Percentiles rank a stretch among this genome's conserved stretches.
Conservation (phyloP, 1,140 invertebrate species). For the Choristoneura fumiferana region DNA sequence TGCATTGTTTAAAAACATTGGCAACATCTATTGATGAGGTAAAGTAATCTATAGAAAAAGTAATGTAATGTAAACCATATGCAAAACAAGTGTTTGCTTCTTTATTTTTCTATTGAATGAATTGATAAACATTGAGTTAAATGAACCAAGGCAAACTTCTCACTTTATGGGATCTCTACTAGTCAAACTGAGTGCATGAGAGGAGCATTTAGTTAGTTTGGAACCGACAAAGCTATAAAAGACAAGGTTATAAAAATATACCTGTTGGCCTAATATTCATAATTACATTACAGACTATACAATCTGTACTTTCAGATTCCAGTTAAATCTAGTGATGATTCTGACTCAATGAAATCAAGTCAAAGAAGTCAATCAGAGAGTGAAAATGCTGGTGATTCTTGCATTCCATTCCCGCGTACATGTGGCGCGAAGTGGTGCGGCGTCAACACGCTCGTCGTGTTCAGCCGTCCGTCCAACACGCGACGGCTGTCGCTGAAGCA, state of each 20-base stretch:
- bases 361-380: constrained; percentile 68
- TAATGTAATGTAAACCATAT: too few species aligned
- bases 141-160: too few species aligned
- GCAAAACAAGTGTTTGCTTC: too few species aligned
- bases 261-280: too few species aligned
- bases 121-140: too few species aligned
- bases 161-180: too few species aligned
- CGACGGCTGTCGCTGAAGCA: constrained; percentile 84
- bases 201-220: too few species aligned
- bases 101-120: too few species aligned
- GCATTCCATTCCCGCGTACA: constrained; percentile 95
- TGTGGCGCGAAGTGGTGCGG: constrained; percentile 96
- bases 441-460: constrained; percentile 90
- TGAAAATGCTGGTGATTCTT: constrained; percentile 83
- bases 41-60: too few species aligned
- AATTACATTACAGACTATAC: background rate
- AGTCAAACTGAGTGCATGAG: too few species aligned
- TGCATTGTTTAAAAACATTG: constrained; percentile 72
- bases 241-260: too few species aligned
- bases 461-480: constrained; percentile 88
- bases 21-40: constrained; percentile 73
- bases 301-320: constrained; percentile 57
- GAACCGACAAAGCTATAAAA: too few species aligned
- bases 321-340: constrained; percentile 70
- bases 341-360: constrained; percentile 68